These are phyloP conservation scores for Macrochelys suwanniensis DNA, from an alignment of 2,797 vertebrate genomes.

Conservation along the genomic window DNA sequence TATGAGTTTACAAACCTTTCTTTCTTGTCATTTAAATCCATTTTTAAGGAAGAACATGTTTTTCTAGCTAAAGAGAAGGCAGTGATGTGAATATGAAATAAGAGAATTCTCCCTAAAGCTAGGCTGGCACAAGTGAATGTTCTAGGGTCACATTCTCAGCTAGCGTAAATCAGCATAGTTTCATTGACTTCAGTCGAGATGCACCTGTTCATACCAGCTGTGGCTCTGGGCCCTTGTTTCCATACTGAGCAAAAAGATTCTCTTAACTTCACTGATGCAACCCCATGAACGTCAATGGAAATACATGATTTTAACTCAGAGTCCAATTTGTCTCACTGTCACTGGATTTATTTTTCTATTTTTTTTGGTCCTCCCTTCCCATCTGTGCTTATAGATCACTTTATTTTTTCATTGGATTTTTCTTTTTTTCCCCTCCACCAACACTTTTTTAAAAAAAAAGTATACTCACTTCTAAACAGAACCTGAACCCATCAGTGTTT, in stretches of 20 bases:
- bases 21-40: background rate
- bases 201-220: background rate
- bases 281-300: background rate
- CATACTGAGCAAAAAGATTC: background rate
- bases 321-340: background rate
- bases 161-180: background rate
- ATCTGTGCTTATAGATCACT: background rate
- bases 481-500: background rate
- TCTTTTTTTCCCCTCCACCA: background rate
- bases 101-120: background rate
- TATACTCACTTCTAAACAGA: constrained; percentile 1
- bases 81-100: background rate
- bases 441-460: background rate
- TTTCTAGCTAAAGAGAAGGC: background rate
- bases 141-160: background rate
- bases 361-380: background rate
- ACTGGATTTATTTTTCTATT: background rate
- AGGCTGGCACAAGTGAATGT: background rate
- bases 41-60: background rate
- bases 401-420: background rate
- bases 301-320: background rate
- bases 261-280: background rate
- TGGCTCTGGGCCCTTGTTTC: background rate
- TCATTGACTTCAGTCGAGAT: background rate
- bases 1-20: background rate